Evolutionary conservation across 2,888 invertebrate genomes (phyloP).

Genomic region (Crioceris asparagi): DNA sequence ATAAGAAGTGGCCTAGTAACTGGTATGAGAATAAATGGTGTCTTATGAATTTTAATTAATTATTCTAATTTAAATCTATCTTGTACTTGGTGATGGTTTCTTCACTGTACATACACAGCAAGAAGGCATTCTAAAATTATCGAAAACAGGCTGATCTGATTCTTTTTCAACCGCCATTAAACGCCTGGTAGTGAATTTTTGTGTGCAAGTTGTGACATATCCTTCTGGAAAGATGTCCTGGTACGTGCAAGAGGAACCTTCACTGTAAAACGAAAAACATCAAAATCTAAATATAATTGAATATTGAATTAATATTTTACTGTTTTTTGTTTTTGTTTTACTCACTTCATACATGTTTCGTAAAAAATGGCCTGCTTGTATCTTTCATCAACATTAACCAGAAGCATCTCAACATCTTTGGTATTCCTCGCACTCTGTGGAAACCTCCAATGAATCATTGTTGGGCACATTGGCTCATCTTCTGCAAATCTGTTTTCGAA

Average conservation of each 20-base stretch:
- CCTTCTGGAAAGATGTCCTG: slow-evolving; percentile 37
- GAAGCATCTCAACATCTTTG: slow-evolving; percentile 49
- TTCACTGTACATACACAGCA: slow-evolving; percentile 38
- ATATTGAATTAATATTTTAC: too few relatives aligned
- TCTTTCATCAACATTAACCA: slow-evolving; percentile 54
- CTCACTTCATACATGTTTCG: slow-evolving; percentile 50
- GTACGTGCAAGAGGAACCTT: slow-evolving; percentile 19
- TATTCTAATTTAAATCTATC: too few relatives aligned
- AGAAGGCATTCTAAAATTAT: slow-evolving; percentile 36
- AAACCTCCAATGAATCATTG: too few relatives aligned
- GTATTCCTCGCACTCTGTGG: too few relatives aligned
- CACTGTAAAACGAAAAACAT: slow-evolving; percentile 21
- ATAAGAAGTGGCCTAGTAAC: too few relatives aligned
- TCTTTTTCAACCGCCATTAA: slow-evolving; percentile 23
- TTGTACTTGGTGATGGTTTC: slow-evolving; percentile 10
- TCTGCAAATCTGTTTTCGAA: too few relatives aligned
- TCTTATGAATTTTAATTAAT: too few relatives aligned
- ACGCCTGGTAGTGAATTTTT: slow-evolving; percentile 39
- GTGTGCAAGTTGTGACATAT: slow-evolving; percentile 46
- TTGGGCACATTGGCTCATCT: too few relatives aligned
- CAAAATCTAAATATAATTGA: too few relatives aligned
- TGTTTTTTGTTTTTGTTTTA: slow-evolving; percentile 2
- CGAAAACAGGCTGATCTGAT: slow-evolving; percentile 24
- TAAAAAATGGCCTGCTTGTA: slow-evolving; percentile 59
- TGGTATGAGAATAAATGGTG: too few relatives aligned